Conservation (phyloP, 2,113 vertebrate species). For the Eubucco bourcierii region DNA sequence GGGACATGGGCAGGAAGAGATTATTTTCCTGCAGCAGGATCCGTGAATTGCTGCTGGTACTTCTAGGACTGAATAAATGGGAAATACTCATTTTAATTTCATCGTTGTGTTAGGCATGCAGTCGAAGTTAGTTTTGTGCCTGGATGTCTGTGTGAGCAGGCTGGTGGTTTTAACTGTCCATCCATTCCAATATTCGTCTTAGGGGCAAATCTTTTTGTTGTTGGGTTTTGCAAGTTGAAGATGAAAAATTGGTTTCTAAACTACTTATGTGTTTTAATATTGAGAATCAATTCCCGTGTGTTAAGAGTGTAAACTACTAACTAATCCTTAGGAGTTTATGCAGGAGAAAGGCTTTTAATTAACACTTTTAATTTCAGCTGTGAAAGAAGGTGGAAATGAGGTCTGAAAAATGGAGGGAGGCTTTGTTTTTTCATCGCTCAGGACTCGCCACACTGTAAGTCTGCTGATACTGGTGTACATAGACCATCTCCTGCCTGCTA, state of each 20-base stretch:
- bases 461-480: not conserved
- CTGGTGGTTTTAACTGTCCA: not conserved
- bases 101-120: not conserved
- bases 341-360: conserved; percentile 46
- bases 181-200: not conserved
- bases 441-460: not conserved
- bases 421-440: conserved; percentile 1
- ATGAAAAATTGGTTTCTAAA: not conserved
- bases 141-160: not conserved
- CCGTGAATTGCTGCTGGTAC: not conserved
- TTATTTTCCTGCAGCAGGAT: not conserved
- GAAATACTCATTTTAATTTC: not conserved
- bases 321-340: conserved; percentile 17
- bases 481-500: conserved; percentile 52
- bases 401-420: not conserved
- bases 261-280: not conserved
- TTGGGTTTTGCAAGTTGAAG: not conserved
- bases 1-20: not conserved
- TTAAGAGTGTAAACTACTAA: conserved; percentile 22
- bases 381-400: conserved; percentile 30
- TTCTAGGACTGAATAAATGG: not conserved
- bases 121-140: not conserved
- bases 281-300: not conserved
- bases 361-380: conserved; percentile 54
- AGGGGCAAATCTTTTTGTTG: not conserved